Evolutionary conservation across 2,113 vertebrate genomes (phyloP), one percentile per base, ranked within the genome.

Genomic region (Aspidoscelis tigris): DNA sequence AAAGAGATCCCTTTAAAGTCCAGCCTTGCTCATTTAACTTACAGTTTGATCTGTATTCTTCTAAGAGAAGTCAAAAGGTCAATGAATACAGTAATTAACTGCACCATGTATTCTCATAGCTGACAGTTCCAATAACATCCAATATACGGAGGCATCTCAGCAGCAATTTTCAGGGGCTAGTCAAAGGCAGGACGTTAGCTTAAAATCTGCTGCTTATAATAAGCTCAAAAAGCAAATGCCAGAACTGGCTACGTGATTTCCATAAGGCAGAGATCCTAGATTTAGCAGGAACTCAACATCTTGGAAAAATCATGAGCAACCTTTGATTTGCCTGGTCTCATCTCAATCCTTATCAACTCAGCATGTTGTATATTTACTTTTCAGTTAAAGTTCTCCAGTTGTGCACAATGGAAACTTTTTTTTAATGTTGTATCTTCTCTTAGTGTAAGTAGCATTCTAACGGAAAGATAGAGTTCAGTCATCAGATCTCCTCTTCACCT

Each of bases 41-140:
- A 7, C 61, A 75, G 1, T 89, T 91, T 87, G 83, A 86, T 87
- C 81, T 82, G 65, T 86, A 11, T 77, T 89, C 85, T 87, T 77
- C 73, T 89, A 82, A 33, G 24, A 78, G 33, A 65, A 43, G 75
- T 89, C 76, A 66, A 50, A 71, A 92, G 76, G 61, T 86, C 71
- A 78, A 7, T 33, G 84, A 68, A 70, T 82, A 61, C 74, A 72
- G 71, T 71, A 85, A 86, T 84, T 87, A 73, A 90, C 74, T 77
- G 22, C 39, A 53, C 44, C 0, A 0, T 47, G 41, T 89, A 69
- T 85, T 33, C 68, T 86, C 71, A 53, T 77, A 87, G 66, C 75
- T 82, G 75, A 85, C 80, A 88, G 80, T 88, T 58, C 69, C 70
- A 85, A 78, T 84, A 84, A 24, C 75, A 82, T 80, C 82, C 80